Evolutionary conservation across 2,113 vertebrate genomes (phyloP).

Genomic region (Acanthochromis polyacanthus): DNA sequence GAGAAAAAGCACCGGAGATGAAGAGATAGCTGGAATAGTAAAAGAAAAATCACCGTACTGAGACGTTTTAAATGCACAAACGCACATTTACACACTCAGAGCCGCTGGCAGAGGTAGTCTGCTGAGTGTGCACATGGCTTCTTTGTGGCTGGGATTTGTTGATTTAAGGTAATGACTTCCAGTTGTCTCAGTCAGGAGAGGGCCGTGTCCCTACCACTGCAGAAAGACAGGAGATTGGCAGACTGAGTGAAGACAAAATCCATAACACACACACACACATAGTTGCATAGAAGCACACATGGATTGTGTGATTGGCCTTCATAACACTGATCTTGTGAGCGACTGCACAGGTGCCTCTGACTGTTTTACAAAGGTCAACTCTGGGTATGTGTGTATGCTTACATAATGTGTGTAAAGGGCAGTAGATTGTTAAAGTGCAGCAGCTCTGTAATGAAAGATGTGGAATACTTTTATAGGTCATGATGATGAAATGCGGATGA

Average conservation of each 20-base stretch:
- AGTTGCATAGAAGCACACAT: not conserved
- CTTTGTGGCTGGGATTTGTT: conserved; percentile 69
- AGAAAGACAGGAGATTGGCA: conserved; percentile 17
- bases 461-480: conserved; percentile 11
- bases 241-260: conserved; percentile 3
- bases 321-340: not conserved
- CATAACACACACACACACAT: conserved; percentile 9
- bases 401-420: conserved; percentile 44
- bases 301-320: conserved; percentile 7
- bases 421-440: conserved; percentile 17
- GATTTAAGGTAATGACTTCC: conserved; percentile 70
- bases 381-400: conserved; percentile 36
- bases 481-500: conserved; percentile 3
- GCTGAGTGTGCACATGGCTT: conserved; percentile 68
- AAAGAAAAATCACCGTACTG: conserved; percentile 44
- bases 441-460: conserved; percentile 9
- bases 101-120: conserved; percentile 22
- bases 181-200: conserved; percentile 59
- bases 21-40: conserved; percentile 37
- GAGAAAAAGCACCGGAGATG: conserved; percentile 25
- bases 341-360: conserved; percentile 13
- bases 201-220: conserved; percentile 17
- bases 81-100: conserved; percentile 22
- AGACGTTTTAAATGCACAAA: conserved; percentile 35
- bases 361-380: conserved; percentile 55